Evolutionary conservation across 2,797 vertebrate species (phyloP).

Genomic region (Prunella strophiata): DNA sequence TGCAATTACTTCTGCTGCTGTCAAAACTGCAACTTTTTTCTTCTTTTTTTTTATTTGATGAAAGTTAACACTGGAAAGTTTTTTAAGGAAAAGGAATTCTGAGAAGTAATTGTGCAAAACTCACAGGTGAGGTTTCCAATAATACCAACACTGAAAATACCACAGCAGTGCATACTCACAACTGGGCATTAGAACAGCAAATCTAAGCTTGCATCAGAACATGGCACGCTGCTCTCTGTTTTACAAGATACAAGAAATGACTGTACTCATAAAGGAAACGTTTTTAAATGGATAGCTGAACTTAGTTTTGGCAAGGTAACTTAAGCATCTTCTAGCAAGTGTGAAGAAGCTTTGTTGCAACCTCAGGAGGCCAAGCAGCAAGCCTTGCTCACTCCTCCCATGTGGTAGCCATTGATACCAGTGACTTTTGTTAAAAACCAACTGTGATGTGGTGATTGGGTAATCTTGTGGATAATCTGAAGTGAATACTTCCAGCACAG

Average conservation of each 20-base stretch:
- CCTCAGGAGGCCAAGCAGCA: not conserved
- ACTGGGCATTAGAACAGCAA: not conserved
- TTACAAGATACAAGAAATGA: not conserved
- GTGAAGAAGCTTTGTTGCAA: not conserved
- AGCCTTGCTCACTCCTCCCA: not conserved
- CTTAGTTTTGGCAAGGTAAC: not conserved
- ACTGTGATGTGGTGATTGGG: not conserved
- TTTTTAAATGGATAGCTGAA: not conserved
- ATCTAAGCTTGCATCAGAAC: not conserved
- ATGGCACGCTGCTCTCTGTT: fast-evolving
- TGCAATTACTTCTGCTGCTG: not conserved
- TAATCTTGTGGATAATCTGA: conserved; percentile 18
- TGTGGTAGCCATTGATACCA: not conserved
- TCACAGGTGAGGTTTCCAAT: not conserved
- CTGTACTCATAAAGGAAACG: not conserved
- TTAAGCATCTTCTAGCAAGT: not conserved
- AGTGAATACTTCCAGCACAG: conserved; percentile 11
- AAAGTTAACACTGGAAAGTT: not conserved
- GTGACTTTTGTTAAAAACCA: not conserved
- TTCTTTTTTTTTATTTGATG: not conserved
- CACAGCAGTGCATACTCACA: not conserved
- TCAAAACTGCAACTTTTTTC: not conserved
- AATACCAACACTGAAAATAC: not conserved
- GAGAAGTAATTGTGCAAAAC: not conserved
- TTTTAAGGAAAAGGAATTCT: not conserved